Conservation (phyloP, 2,797 vertebrate species). For the Graptemys geographica region DNA sequence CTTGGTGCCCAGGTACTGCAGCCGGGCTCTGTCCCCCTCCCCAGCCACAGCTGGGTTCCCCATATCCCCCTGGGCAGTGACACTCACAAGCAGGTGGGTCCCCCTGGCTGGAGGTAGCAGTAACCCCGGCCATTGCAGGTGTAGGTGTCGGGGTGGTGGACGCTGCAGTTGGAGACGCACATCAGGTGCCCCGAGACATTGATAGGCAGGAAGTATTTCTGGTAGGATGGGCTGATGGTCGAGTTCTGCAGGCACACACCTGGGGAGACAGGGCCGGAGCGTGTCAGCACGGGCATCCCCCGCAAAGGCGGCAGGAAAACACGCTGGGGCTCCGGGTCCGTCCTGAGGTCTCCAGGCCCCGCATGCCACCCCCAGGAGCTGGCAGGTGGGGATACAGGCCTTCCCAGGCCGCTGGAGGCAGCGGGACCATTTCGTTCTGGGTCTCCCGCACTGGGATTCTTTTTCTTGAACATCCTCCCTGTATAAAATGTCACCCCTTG, state of each 20-base stretch:
- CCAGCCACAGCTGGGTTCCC: neutral
- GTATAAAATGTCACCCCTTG: neutral
- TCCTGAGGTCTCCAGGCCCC: too few relatives aligned
- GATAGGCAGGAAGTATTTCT: neutral
- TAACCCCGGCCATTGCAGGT: neutral
- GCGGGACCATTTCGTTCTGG: too few relatives aligned
- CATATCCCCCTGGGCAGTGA: fast-evolving
- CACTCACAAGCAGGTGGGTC: conserved; percentile 20
- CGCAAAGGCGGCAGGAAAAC: too few relatives aligned
- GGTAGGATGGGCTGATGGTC: fast-evolving
- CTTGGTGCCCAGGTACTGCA: too few relatives aligned
- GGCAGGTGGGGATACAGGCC: too few relatives aligned
- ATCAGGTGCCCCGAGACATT: neutral
- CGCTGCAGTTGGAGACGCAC: neutral
- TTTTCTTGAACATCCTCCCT: too few relatives aligned
- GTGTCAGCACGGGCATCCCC: neutral
- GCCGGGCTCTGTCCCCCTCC: too few relatives aligned
- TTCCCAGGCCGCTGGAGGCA: too few relatives aligned
- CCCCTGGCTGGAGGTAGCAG: neutral
- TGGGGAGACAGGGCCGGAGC: neutral
- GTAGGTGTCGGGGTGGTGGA: neutral
- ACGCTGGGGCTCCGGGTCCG: too few relatives aligned
- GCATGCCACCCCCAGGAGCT: too few relatives aligned
- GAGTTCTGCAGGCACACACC: fast-evolving
- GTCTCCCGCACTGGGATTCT: neutral